Evolutionary conservation across 2,113 vertebrate species (phyloP), one percentile per base, ranked within the genome.

Genomic region (Amphiprion percula): DNA sequence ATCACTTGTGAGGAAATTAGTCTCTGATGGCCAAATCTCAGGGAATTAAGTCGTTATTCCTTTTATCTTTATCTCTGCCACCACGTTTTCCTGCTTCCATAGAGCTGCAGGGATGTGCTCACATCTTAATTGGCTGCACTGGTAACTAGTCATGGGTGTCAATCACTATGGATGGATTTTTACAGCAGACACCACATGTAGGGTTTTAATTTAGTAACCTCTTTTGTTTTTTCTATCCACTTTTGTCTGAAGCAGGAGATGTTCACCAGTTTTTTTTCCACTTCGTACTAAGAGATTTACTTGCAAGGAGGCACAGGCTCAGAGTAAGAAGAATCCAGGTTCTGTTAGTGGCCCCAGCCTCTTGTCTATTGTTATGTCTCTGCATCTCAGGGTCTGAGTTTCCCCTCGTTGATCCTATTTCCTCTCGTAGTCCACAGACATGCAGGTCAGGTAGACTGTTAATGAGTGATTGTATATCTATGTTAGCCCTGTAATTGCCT

Each of bases 401-500:
- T 81, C 33, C 39, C 14, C 24, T 50, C 10, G 11, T 26, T 55
- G 53, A 37, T 73, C 28, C 10, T 8, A 11, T 74, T 83, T 60
- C 12, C 10, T 53, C 17, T 39, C 49, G 50, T n/a, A 55, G 24
- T 61, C 24, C 58, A 64, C 64, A 84, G 59, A 68, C 81, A 75
- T 81, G 50, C 59, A 69, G 54, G 65, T 84, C 76, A 77, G 60
- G 44, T 47, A 61, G 37, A 61, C 52, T 66, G 75, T 67, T 77
- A 82, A 82, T 77, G 78, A 73, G 64, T 62, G 49, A 56, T 76
- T 66, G 54, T 52, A 47, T 74, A 69, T 73, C 73, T 58, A 23
- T 67, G 60, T 66, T 69, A 58, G 52, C 15, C 24, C 44, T 61
- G 8, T 82, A 74, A 80, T 75, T 80, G 74, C 30, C 21, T n/a